These are phyloP conservation scores for Pristionchus mayeri DNA, from an alignment of 2,888 invertebrate genomes.

Conservation along the genomic window DNA sequence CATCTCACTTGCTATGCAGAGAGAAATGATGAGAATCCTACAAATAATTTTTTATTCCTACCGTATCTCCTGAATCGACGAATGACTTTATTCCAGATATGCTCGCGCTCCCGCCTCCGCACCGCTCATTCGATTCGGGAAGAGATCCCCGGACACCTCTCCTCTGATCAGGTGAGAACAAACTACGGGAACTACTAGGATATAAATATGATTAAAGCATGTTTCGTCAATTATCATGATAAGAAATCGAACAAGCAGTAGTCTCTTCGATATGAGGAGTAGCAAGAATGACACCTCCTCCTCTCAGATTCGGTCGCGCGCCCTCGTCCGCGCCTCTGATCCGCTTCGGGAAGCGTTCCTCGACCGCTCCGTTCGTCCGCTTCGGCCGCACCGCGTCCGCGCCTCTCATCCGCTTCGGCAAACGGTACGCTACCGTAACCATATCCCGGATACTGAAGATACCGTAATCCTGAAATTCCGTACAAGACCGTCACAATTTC, in stretches of 20 bases:
- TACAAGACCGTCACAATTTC: neutral
- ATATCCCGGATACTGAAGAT: neutral
- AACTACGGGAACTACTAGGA: no score
- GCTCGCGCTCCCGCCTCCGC: slow-evolving; percentile 47
- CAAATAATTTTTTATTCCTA: no score
- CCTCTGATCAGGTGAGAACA: slow-evolving; percentile 38
- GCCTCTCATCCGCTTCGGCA: slow-evolving; percentile 48
- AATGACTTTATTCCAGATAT: slow-evolving; percentile 45
- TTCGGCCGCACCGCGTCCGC: slow-evolving; percentile 49
- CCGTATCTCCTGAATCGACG: no score
- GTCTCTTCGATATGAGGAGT: neutral
- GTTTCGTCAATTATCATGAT: neutral
- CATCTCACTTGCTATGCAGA: no score
- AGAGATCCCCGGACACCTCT: slow-evolving; percentile 8
- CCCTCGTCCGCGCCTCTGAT: slow-evolving; percentile 48
- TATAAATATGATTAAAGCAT: neutral
- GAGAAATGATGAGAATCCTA: no score
- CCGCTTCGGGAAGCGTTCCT: slow-evolving; percentile 47
- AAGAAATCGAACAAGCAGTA: no score
- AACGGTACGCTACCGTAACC: slow-evolving; percentile 16
- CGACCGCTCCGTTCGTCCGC: slow-evolving; percentile 47
- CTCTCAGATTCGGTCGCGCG: slow-evolving; percentile 48
- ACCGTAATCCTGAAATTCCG: neutral
- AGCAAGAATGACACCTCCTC: neutral
- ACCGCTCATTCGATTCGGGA: slow-evolving; percentile 49